Conservation (phyloP, 1,140 invertebrate species). For the Melipona quadrifasciata region DNA sequence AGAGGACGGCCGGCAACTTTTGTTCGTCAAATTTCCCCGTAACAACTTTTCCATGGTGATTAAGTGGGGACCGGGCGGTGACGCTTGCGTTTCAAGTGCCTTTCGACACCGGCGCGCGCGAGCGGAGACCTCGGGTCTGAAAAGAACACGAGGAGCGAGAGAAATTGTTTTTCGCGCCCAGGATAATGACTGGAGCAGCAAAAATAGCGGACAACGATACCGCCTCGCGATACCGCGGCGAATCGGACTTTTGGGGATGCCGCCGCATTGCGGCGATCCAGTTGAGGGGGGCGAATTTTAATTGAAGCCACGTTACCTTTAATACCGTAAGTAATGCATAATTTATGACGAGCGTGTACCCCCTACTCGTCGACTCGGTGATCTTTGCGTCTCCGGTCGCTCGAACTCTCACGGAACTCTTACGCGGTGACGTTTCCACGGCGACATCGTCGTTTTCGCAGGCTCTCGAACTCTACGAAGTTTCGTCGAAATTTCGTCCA, state of each 20-base stretch:
- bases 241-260: slow-evolving; percentile 18
- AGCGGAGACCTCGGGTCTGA: neutral
- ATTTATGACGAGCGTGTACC: slow-evolving; percentile 30
- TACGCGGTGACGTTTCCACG: neutral
- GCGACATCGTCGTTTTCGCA: too few species aligned
- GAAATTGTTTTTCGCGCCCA: slow-evolving; percentile 13
- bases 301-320: slow-evolving; percentile 41
- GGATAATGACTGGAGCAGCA: neutral
- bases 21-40: slow-evolving; percentile 41
- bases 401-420: neutral
- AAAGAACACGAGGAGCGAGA: neutral
- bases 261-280: slow-evolving; percentile 51
- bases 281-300: slow-evolving; percentile 41
- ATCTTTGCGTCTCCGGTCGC: slow-evolving; percentile 6
- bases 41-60: slow-evolving; percentile 48
- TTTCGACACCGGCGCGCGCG: neutral
- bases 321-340: slow-evolving; percentile 35
- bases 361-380: neutral
- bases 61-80: slow-evolving; percentile 7
- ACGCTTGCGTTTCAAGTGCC: slow-evolving; percentile 10
- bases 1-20: slow-evolving; percentile 23
- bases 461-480: neutral
- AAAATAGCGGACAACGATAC: slow-evolving; percentile 9
- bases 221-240: neutral
- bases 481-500: neutral